phyloP scores from a whole-genome alignment of 2,797 vertebrate genomes.

The Dromococcyx pavoninus region DNA sequence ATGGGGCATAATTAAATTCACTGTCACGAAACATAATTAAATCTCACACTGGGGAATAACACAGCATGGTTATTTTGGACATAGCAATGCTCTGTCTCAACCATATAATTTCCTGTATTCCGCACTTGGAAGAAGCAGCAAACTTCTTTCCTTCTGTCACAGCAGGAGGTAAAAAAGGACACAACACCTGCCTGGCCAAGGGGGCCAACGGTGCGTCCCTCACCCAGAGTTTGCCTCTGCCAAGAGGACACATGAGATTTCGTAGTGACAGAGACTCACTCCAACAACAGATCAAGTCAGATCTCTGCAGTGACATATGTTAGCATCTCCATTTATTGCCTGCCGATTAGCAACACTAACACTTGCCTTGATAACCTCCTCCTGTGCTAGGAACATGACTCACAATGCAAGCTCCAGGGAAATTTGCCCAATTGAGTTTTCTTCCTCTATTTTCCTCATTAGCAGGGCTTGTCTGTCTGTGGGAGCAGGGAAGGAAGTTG shows the following conservation, averaged over 20 bases:
- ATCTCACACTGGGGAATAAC: slow-evolving; percentile 36
- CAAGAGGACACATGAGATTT: not conserved
- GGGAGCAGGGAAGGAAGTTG: not conserved
- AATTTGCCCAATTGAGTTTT: not conserved
- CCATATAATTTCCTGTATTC: not conserved
- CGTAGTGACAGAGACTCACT: fast-evolving
- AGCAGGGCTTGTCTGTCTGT: not conserved
- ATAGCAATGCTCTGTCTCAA: not conserved
- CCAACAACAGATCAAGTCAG: not conserved
- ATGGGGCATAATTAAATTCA: slow-evolving; percentile 47
- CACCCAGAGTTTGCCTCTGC: not conserved
- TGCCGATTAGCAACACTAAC: not conserved
- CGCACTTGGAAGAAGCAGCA: not conserved
- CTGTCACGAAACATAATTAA: slow-evolving; percentile 30
- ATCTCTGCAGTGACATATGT: not conserved
- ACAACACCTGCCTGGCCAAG: not conserved
- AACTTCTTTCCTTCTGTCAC: not conserved
- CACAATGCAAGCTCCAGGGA: not conserved
- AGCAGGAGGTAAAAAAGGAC: not conserved
- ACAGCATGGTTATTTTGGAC: slow-evolving; percentile 22
- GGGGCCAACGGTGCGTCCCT: fast-evolving
- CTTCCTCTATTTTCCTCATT: not conserved
- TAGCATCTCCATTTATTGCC: not conserved
- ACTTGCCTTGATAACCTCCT: not conserved
- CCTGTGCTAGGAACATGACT: not conserved